A percentile compares a stretch with the other conserved stretches of the same genome.
Conservation (phyloP, 2,797 vertebrate species). For the Malacoraja senta region DNA sequence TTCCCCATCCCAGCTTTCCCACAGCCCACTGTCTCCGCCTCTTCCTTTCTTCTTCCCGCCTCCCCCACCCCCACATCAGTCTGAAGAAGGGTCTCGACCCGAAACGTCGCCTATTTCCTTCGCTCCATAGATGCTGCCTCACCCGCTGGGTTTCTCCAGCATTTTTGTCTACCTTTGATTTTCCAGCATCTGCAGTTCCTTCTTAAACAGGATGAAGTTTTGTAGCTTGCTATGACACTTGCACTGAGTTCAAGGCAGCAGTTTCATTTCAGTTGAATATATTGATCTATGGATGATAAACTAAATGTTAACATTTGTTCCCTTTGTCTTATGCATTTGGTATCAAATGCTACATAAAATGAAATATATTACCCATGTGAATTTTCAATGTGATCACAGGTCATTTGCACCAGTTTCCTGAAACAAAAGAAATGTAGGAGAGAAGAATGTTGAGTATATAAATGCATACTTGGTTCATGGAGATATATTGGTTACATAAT, state of each 20-base stretch:
- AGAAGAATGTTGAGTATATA: neutral
- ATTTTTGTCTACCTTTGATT: too few species aligned
- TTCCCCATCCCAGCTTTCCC: too few species aligned
- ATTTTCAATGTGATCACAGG: neutral
- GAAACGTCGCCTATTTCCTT: too few species aligned
- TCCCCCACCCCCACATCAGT: too few species aligned
- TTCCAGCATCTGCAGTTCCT: too few species aligned
- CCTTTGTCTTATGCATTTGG: neutral
- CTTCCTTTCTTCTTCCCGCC: too few species aligned
- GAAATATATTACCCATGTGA: neutral
- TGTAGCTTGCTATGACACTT: neutral
- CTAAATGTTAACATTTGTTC: neutral
- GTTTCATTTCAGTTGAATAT: neutral
- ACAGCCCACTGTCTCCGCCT: too few species aligned
- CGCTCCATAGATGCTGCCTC: too few species aligned
- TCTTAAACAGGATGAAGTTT: too few species aligned
- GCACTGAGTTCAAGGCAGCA: slow-evolving; percentile 37
- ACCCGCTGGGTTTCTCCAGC: too few species aligned
- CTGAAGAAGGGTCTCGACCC: too few species aligned
- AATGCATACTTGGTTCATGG: neutral
- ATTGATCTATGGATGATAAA: neutral
- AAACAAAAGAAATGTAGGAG: neutral
- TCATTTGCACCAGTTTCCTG: neutral
- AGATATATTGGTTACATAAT: neutral
- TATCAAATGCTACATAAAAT: neutral